Conservation (phyloP, 2,797 vertebrate genomes). For the Sebastes baramenuke region DNA sequence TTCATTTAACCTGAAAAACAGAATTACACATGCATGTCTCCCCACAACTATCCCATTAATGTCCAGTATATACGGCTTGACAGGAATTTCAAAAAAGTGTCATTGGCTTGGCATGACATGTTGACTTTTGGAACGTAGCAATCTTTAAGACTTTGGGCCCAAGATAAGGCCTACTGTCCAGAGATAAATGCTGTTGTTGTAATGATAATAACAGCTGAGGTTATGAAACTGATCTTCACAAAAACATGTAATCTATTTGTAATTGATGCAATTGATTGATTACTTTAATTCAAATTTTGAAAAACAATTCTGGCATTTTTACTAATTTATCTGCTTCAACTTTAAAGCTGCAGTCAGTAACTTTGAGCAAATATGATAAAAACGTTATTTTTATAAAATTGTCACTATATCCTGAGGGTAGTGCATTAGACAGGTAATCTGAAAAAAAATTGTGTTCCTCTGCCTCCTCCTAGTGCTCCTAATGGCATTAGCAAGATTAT, state of each 20-base stretch:
- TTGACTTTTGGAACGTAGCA: constrained; percentile 43
- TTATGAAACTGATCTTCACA: not conserved
- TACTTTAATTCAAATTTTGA: not conserved
- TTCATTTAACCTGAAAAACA: not conserved
- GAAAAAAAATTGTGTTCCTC: no score
- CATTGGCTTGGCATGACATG: not conserved
- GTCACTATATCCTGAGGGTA: no score
- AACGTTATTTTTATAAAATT: no score
- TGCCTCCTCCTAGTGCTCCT: no score
- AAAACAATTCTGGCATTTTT: not conserved
- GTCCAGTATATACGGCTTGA: not conserved
- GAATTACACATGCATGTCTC: not conserved
- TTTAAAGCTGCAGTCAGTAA: no score
- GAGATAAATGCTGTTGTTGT: constrained; percentile 9
- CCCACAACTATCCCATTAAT: not conserved
- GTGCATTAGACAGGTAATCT: no score
- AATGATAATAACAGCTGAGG: not conserved
- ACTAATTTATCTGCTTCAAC: not conserved
- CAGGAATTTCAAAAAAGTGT: not conserved
- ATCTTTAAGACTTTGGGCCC: constrained; percentile 47
- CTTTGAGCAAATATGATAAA: no score
- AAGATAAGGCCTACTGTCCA: constrained; percentile 32
- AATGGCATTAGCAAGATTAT: no score
- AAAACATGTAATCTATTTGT: not conserved
- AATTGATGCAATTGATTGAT: not conserved